Base-by-base conservation (phyloP, 1,140 invertebrate species). In the Mactra quadrangularis region DNA sequence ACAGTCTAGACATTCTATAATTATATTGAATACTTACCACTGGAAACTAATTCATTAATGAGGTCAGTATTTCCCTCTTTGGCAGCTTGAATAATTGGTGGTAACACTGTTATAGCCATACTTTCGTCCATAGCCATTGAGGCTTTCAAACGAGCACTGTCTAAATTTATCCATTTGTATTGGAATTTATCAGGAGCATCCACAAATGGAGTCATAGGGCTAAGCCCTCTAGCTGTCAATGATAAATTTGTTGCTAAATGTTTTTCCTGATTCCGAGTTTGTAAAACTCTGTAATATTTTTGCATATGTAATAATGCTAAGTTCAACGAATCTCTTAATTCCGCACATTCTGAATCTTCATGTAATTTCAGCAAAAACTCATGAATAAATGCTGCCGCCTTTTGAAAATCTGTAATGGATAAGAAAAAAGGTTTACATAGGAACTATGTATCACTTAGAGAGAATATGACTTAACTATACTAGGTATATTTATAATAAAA, bases 321-420 rank as follows among this genome's bases (percentile, higher is more conserved):
- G 60, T 92, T 92, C 19, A 93, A 86, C 7, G 92, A 88, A 84
- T 93, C 92, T 52, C 92, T 85, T 15, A 93, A 86, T 81, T 92
- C 92, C 33, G 92, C 92, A 87, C 92, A 92, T 85, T 92, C 91
- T 59, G 87, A 88, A 87, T 92, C 92, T 83, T 92, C 92, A 71
- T 86, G 91, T 29, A 93, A 85, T 76, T 93, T 93, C 25, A 93
- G 84, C 25, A 93, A 72, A 88, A 93, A 93, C 83, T 93, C 92
- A 83, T 93, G 91, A 71, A 93, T 90, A 64, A 92, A 92, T 83
- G 92, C 91, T 66, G 92, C 91, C 66, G 91, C 90, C 83, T 93
- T 93, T 82, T 93, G 92, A 85, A 93, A 93, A 89, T 93, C 92
- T n/a, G n/a, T n/a, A n/a, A n/a, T n/a, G 91, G 82, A 47, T 85